These are phyloP conservation scores for Macquaria australasica DNA, from an alignment of 2,113 vertebrate species.

Conservation along the genomic window DNA sequence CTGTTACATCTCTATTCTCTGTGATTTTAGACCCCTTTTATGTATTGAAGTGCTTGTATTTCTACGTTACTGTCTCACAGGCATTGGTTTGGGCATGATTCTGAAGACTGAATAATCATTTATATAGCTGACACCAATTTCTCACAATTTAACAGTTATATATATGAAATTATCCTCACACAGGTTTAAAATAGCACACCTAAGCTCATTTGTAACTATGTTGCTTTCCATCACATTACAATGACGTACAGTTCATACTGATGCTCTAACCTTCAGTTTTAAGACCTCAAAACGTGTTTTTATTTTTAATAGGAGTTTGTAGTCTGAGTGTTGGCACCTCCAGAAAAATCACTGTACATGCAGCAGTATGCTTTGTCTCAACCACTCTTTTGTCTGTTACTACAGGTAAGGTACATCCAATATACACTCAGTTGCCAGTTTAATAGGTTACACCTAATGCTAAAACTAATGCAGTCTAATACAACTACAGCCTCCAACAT, in stretches of 20 bases:
- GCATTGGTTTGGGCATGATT: too few species aligned
- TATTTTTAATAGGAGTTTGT: neutral
- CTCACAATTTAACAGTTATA: too few species aligned
- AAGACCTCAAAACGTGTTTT: neutral
- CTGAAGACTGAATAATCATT: too few species aligned
- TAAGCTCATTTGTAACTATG: neutral
- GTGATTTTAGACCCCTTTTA: neutral
- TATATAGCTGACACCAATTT: too few species aligned
- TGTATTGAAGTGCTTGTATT: too few species aligned
- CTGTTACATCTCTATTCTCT: too few species aligned
- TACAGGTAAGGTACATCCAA: neutral
- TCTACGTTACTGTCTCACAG: too few species aligned
- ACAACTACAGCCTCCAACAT: too few species aligned
- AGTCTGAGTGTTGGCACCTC: neutral
- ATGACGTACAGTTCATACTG: neutral
- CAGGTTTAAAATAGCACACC: too few species aligned
- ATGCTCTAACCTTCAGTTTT: neutral
- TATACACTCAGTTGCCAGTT: neutral
- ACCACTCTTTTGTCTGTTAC: neutral
- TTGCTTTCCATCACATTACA: neutral
- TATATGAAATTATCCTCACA: too few species aligned
- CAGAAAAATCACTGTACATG: neutral
- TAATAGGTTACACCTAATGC: neutral
- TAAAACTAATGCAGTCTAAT: too few species aligned
- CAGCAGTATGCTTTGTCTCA: neutral